phyloP scores from a whole-genome alignment of 2,797 vertebrate genomes.

The Balearica regulorum region DNA sequence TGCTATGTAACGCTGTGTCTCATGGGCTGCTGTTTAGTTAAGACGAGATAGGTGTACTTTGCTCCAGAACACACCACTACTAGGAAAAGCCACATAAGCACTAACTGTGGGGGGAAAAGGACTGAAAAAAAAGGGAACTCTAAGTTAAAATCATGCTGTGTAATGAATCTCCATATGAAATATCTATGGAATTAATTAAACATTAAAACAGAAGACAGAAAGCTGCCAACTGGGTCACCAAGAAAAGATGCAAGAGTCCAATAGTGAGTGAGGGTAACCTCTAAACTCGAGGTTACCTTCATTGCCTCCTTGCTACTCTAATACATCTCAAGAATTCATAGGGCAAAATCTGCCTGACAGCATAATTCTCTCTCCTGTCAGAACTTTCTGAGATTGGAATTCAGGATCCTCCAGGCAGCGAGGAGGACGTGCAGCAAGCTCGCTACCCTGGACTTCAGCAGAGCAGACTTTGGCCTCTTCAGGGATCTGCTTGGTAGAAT shows the following conservation, averaged over 20 bases:
- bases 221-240: background rate
- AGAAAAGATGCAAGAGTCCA: background rate
- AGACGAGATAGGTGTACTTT: background rate
- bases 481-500: too few relatives aligned
- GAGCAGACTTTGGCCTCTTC: too few relatives aligned
- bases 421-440: too few relatives aligned
- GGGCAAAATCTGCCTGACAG: background rate
- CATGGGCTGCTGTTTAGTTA: background rate
- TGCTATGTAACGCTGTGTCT: background rate
- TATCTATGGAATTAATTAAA: background rate
- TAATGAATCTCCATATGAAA: background rate
- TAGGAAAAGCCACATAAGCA: background rate
- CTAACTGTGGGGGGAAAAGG: accelerated
- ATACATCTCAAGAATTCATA: background rate
- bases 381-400: background rate
- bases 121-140: background rate
- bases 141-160: background rate
- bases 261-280: background rate
- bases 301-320: background rate
- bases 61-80: background rate
- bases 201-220: background rate
- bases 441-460: too few relatives aligned
- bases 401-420: too few relatives aligned
- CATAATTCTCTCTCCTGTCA: background rate
- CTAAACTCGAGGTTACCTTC: background rate